Evolutionary conservation across 2,888 invertebrate species (phyloP).

Genomic region (Andrena trimmerana): DNA sequence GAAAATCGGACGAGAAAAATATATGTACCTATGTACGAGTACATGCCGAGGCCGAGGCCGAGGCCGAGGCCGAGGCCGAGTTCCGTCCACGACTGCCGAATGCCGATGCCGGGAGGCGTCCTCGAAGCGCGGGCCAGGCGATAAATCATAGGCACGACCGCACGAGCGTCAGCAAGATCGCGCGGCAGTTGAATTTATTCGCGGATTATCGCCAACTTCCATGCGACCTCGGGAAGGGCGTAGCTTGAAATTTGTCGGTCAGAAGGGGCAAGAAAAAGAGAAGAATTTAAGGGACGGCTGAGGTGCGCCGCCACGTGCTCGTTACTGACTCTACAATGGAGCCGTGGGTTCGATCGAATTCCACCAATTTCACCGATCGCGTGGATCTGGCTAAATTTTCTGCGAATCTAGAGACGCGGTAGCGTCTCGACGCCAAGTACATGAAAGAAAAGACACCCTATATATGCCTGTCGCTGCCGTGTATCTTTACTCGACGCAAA

Average conservation of each 20-base stretch:
- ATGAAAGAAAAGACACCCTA: too few relatives aligned
- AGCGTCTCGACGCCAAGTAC: too few relatives aligned
- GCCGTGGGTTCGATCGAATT: not conserved
- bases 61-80: too few relatives aligned
- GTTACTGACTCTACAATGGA: constrained; percentile 20
- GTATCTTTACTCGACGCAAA: too few relatives aligned
- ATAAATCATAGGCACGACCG: constrained; percentile 64
- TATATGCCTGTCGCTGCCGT: too few relatives aligned
- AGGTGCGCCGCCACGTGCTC: constrained; percentile 30
- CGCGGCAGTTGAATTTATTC: constrained; percentile 75
- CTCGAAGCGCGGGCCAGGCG: not conserved
- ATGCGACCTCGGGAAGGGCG: constrained; percentile 37
- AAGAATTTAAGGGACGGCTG: constrained; percentile 63
- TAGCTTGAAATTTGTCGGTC: constrained; percentile 69
- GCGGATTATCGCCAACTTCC: constrained; percentile 74
- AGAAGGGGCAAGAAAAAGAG: constrained; percentile 46
- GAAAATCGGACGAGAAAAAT: constrained; percentile 19
- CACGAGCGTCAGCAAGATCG: constrained; percentile 64
- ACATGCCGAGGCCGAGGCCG: too few relatives aligned
- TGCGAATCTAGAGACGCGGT: too few relatives aligned
- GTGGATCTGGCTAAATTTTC: constrained; percentile 17
- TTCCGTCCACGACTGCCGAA: not conserved
- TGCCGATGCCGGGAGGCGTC: not conserved
- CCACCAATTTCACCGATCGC: constrained; percentile 6
- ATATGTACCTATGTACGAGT: too few relatives aligned